Percentiles rank a stretch among this genome's conserved stretches.
Evolutionary conservation across 2,888 invertebrate genomes (phyloP).

Genomic region (Amorpha juglandis): DNA sequence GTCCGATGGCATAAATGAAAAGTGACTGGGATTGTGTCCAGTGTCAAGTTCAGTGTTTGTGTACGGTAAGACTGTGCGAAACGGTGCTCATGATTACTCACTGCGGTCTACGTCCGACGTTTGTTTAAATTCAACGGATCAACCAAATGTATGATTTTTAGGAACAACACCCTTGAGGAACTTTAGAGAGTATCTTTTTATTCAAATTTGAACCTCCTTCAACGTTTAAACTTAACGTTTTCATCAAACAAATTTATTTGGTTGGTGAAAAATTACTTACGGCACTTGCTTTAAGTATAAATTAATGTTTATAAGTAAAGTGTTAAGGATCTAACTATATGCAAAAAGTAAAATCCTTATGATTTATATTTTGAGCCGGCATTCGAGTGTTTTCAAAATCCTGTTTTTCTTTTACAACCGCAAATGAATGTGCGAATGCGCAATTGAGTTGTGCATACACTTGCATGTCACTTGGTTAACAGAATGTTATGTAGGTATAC

Average conservation of each 20-base stretch:
- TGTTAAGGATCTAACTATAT: not conserved
- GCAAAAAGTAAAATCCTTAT: not conserved
- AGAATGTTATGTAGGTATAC: constrained; percentile 1
- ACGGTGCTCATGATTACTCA: constrained; percentile 42
- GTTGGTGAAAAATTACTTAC: not conserved
- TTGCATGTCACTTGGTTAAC: constrained; percentile 2
- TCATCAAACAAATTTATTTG: not conserved
- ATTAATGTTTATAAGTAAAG: not conserved
- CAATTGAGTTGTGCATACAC: constrained; percentile 16
- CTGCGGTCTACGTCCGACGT: constrained; percentile 48
- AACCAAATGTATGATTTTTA: not conserved
- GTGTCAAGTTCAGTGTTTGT: constrained; percentile 64
- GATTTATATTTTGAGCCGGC: constrained; percentile 9
- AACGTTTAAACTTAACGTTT: no score
- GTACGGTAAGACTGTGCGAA: constrained; percentile 39
- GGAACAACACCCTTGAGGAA: not conserved
- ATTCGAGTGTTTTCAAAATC: constrained; percentile 13
- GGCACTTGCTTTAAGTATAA: not conserved
- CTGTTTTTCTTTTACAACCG: constrained; percentile 19
- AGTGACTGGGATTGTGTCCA: constrained; percentile 56
- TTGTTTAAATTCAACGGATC: not conserved
- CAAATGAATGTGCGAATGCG: constrained; percentile 16
- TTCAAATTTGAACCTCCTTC: not conserved
- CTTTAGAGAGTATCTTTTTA: not conserved
- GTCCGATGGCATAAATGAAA: constrained; percentile 49